Evolutionary conservation across 2,113 vertebrate genomes (phyloP), one percentile per base, ranked within the genome.

Genomic region (Smithornis capensis): DNA sequence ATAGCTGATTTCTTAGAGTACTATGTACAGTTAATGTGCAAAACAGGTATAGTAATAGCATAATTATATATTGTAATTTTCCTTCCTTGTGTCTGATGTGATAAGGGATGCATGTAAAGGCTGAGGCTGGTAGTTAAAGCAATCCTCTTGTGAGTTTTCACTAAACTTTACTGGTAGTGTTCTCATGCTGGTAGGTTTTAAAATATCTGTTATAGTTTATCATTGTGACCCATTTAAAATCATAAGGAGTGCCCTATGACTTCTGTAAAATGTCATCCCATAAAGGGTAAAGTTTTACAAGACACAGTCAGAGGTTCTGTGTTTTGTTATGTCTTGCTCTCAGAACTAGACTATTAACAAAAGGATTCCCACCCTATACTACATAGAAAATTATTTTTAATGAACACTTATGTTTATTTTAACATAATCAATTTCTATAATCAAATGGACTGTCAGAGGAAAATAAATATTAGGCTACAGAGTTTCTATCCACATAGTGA

Each of bases 31-130:
- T n/a, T 25, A 42, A 6, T 7, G 9, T 67, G 13, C 8, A 50
- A 53, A 82, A 22, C 24, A 49, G 35, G 12, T 40, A 8, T 2
- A 45, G 2, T 49, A 29, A 44, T 18, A 65, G 2, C 12, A 31
- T 31, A 60, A 47, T 47, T 40, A n/a, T 15, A 9, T 28, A 21
- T 29, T 23, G 12, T 8, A 2, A 6, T 53, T 70, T 81, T 59
- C 31, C 5, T 35, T 64, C 14, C 9, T 49, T 83, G 28, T 14
- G 3, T 44, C 22, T 0, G 1, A 22, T 1, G 1, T 1, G 2
- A 35, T n/a, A 60, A 44, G 16, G 4, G 6, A 73, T 55, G 19
- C 19, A 7, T 23, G 14, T 27, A 56, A 87, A 84, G 15, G 10
- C 15, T n/a, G 64, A 53, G 31, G 12, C 5, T n/a, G 17, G 52